Percentiles rank a stretch among this genome's conserved stretches.
Conservation (phyloP, 1,140 invertebrate genomes). For the Augochlora pura region DNA sequence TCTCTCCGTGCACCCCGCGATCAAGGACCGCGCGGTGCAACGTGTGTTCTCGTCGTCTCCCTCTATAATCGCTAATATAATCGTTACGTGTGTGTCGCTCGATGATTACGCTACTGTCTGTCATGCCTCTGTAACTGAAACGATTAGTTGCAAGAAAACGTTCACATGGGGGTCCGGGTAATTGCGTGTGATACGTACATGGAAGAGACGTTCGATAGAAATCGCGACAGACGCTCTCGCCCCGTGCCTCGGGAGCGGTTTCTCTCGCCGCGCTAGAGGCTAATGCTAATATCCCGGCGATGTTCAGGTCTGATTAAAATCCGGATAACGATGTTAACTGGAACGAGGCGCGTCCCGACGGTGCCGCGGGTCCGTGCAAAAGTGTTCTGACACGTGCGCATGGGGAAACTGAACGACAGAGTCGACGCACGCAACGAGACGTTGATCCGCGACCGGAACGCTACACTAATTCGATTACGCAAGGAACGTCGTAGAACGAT, state of each 20-base stretch:
- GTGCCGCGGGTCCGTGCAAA: constrained; percentile 23
- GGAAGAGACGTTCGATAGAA: neutral
- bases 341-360: constrained; percentile 21
- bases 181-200: constrained; percentile 45
- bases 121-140: constrained; percentile 49
- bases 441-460: neutral
- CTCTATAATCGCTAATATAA: neutral
- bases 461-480: neutral
- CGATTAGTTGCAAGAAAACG: too few species aligned
- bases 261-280: constrained; percentile 32
- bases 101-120: constrained; percentile 14
- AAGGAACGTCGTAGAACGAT: neutral
- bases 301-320: constrained; percentile 43
- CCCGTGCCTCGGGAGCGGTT: neutral
- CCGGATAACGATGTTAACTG: constrained; percentile 31
- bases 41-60: neutral
- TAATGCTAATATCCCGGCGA: constrained; percentile 53
- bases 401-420: neutral
- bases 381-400: constrained; percentile 6
- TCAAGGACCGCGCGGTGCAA: neutral
- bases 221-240: neutral
- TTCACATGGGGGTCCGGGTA: constrained; percentile 13
- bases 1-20: too few species aligned
- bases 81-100: constrained; percentile 18
- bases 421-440: neutral